These are phyloP conservation scores for Coracias cyanogaster DNA, from an alignment of 2,797 vertebrate species.

Conservation along the genomic window DNA sequence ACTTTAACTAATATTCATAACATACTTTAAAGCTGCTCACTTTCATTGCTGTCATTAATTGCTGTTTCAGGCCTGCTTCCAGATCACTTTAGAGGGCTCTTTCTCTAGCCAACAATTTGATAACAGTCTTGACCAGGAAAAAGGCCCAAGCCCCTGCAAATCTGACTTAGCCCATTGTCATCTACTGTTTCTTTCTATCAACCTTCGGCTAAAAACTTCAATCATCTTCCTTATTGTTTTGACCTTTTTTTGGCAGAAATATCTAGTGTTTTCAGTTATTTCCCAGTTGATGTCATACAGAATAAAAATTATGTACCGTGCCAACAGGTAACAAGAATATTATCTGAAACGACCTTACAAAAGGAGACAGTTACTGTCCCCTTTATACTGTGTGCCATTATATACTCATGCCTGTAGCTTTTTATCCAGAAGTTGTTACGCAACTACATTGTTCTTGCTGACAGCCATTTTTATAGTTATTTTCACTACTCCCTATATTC, in stretches of 20 bases:
- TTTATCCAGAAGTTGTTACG: background rate
- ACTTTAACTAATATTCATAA: background rate
- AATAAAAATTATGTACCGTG: background rate
- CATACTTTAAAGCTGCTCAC: slow-evolving; percentile 1
- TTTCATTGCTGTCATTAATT: background rate
- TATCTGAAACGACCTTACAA: background rate
- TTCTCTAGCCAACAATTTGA: background rate
- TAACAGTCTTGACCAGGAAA: background rate
- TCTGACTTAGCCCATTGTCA: background rate
- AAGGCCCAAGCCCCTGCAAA: background rate
- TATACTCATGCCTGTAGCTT: background rate
- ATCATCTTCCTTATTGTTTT: background rate
- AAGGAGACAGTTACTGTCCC: background rate
- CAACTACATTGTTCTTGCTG: background rate
- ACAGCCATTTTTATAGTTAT: background rate
- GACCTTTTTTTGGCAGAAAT: background rate
- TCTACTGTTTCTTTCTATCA: background rate
- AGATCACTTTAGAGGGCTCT: background rate
- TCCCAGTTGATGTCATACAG: background rate
- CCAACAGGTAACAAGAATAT: background rate
- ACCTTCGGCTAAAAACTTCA: background rate
- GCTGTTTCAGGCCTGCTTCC: background rate
- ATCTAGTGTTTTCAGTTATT: background rate
- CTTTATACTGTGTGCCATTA: background rate
- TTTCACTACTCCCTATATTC: background rate